Evolutionary conservation across 2,888 invertebrate species (phyloP).

Genomic region (Tetragonisca angustula): DNA sequence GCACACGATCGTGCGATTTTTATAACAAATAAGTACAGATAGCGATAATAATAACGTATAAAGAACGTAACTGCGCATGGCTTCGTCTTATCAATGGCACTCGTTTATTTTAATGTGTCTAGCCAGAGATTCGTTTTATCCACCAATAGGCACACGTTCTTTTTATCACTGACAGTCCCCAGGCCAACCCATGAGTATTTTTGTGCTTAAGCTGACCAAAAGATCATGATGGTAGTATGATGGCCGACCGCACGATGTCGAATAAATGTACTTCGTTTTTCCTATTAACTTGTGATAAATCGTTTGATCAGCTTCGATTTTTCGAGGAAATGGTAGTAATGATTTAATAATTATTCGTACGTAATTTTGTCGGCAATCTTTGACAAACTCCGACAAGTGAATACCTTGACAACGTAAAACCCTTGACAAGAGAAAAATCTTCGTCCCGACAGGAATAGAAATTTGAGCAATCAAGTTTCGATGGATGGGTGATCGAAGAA

Average conservation of each 20-base stretch:
- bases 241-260: slow-evolving; percentile 23
- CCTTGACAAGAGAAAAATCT: too few relatives aligned
- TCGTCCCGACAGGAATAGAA: too few relatives aligned
- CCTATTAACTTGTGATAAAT: not conserved
- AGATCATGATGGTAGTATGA: slow-evolving; percentile 7
- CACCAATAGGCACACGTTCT: slow-evolving; percentile 26
- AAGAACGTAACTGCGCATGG: slow-evolving; percentile 10
- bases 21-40: too few relatives aligned
- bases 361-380: not conserved
- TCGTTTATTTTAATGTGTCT: too few relatives aligned
- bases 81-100: not conserved
- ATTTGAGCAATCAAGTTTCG: not conserved
- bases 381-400: too few relatives aligned
- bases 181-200: slow-evolving; percentile 51
- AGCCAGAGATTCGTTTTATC: too few relatives aligned
- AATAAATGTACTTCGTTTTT: not conserved
- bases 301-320: not conserved
- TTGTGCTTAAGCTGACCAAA: slow-evolving; percentile 11
- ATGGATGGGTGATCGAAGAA: not conserved
- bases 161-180: slow-evolving; percentile 35
- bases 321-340: not conserved
- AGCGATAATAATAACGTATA: not conserved
- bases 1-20: too few relatives aligned
- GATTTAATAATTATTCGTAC: not conserved
- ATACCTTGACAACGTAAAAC: too few relatives aligned